Conservation (phyloP, 2,888 invertebrate genomes). For the Limnephilus rhombicus region DNA sequence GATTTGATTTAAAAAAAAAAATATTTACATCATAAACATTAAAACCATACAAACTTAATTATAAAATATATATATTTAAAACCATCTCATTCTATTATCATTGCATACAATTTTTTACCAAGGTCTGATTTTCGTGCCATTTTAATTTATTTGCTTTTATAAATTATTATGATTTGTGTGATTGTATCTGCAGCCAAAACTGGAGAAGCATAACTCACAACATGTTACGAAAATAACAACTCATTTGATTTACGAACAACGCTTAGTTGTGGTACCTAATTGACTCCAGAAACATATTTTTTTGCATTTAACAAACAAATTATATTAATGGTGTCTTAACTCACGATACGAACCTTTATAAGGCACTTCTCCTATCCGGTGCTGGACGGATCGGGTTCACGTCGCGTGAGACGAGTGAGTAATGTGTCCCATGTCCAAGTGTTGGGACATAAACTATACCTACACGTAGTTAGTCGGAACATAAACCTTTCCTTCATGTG, state of each 20-base stretch:
- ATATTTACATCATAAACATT: too few species aligned
- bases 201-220: not conserved
- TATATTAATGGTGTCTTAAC: not conserved
- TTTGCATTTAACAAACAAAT: not conserved
- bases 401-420: not conserved
- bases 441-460: not conserved
- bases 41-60: too few species aligned
- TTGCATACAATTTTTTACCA: too few species aligned
- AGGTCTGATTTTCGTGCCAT: not conserved
- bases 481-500: constrained; percentile 20
- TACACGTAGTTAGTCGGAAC: not conserved
- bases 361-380: not conserved
- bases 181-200: not conserved
- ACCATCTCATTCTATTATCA: too few species aligned
- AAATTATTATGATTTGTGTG: not conserved
- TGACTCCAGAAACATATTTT: not conserved
- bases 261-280: not conserved
- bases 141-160: not conserved
- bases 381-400: not conserved
- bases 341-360: not conserved
- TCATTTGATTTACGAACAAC: too few species aligned
- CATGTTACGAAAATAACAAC: not conserved
- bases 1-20: too few species aligned
- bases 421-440: not conserved
- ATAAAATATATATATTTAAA: too few species aligned